These are phyloP conservation scores for Drosophila triauraria DNA, from an alignment of 1,140 invertebrate genomes.

Conservation along the genomic window DNA sequence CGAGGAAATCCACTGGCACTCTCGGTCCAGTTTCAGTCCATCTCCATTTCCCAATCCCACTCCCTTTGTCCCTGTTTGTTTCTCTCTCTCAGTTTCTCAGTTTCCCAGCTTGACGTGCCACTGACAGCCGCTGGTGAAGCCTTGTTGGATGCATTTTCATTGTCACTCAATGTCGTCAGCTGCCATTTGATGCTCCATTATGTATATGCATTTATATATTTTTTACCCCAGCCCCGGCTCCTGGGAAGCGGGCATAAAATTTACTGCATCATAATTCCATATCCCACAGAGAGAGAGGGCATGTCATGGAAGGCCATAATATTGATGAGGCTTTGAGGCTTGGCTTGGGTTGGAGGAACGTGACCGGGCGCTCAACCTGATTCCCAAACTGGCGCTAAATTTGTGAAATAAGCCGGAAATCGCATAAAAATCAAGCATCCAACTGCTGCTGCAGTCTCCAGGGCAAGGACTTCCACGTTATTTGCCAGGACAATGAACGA, in stretches of 20 bases:
- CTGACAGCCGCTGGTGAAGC: slow-evolving; percentile 58
- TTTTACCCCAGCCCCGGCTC: slow-evolving; percentile 3
- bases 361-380: slow-evolving; percentile 32
- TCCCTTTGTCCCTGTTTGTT: slow-evolving; percentile 19
- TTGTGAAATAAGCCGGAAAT: slow-evolving; percentile 78
- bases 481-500: slow-evolving; percentile 44
- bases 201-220: slow-evolving; percentile 31
- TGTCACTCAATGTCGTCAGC: slow-evolving; percentile 52
- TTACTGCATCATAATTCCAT: slow-evolving; percentile 71
- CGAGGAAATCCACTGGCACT: slow-evolving; percentile 59
- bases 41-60: slow-evolving; percentile 10
- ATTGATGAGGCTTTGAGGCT: slow-evolving; percentile 56
- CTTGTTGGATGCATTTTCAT: slow-evolving; percentile 43
- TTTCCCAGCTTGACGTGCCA: slow-evolving; percentile 53
- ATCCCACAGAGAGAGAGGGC: slow-evolving; percentile 15
- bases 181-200: slow-evolving; percentile 45
- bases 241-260: slow-evolving; percentile 45
- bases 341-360: slow-evolving; percentile 29
- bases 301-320: slow-evolving; percentile 64
- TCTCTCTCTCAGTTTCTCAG: slow-evolving; percentile 12
- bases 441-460: slow-evolving; percentile 30
- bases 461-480: slow-evolving; percentile 34
- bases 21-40: slow-evolving; percentile 26
- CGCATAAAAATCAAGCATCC: slow-evolving; percentile 71
- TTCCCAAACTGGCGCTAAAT: slow-evolving; percentile 39